A percentile compares a stretch with the other conserved stretches of the same genome.
Conservation (phyloP, 1,140 invertebrate species). For the Oncopodura yosiiana region DNA sequence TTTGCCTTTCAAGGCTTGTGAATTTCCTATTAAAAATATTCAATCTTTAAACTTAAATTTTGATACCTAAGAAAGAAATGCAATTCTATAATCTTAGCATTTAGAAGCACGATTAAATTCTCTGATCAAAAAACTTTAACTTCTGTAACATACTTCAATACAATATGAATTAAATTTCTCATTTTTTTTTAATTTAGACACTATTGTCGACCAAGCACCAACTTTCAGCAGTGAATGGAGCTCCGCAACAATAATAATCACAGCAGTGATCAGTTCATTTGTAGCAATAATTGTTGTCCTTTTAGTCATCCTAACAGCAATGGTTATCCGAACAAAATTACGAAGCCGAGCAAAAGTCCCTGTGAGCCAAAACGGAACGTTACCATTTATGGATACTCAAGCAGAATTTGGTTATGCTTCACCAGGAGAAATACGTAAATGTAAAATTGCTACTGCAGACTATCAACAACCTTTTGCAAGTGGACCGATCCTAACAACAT, state of each 20-base stretch:
- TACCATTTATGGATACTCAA: conserved; percentile 30
- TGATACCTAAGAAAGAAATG: neutral
- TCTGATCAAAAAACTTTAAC: neutral
- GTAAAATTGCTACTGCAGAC: conserved; percentile 28
- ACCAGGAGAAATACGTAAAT: conserved; percentile 31
- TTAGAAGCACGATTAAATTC: neutral
- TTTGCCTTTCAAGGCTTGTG: too few relatives aligned
- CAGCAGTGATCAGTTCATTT: conserved; percentile 34
- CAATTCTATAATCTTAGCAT: neutral
- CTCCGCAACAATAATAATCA: conserved; percentile 29
- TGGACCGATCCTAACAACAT: conserved; percentile 22
- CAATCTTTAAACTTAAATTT: neutral
- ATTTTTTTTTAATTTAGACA: neutral
- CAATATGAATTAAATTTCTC: too few relatives aligned
- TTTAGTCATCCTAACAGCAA: conserved; percentile 27
- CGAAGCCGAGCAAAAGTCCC: conserved; percentile 13
- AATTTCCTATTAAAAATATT: too few relatives aligned
- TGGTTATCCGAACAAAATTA: conserved; percentile 29
- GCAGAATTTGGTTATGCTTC: conserved; percentile 31
- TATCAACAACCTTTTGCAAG: conserved; percentile 33
- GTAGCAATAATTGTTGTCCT: conserved; percentile 33
- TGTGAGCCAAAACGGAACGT: conserved; percentile 25
- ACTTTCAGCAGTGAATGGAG: conserved; percentile 21
- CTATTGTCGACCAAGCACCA: neutral
- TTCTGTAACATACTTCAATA: too few relatives aligned